Evolutionary conservation across 2,888 invertebrate genomes (phyloP).

Genomic region (Ennomos quercinarius): DNA sequence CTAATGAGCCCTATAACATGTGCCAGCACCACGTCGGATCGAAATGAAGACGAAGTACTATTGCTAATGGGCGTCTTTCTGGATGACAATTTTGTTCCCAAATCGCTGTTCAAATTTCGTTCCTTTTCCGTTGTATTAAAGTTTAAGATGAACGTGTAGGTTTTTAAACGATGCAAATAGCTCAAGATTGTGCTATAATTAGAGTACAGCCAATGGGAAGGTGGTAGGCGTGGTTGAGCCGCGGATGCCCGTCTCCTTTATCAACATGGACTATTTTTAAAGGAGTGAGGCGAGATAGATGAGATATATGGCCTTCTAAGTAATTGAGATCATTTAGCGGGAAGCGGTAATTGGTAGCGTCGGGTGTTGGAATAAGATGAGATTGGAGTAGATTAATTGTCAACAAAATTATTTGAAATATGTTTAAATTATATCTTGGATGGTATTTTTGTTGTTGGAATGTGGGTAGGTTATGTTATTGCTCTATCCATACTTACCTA

Average conservation of each 20-base stretch:
- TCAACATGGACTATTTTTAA: conserved; percentile 76
- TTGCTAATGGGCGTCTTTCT: conserved; percentile 82
- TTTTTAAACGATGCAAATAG: conserved; percentile 80
- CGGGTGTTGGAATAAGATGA: conserved; percentile 4
- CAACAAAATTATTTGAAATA: conserved; percentile 6
- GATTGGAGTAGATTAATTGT: conserved; percentile 36
- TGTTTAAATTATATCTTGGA: too few relatives aligned
- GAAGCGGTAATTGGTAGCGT: conserved; percentile 27
- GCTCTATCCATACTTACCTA: too few relatives aligned
- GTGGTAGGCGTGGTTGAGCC: conserved; percentile 65
- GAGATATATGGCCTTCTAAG: conserved; percentile 75
- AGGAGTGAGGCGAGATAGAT: conserved; percentile 65
- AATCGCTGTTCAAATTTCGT: conserved; percentile 23
- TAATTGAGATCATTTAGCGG: conserved; percentile 84
- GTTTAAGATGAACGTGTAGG: conserved; percentile 43
- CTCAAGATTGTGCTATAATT: conserved; percentile 78
- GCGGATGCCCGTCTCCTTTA: conserved; percentile 63
- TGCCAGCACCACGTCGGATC: conserved; percentile 55
- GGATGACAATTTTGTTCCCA: conserved; percentile 74
- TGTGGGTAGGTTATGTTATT: too few relatives aligned
- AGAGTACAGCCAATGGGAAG: conserved; percentile 75
- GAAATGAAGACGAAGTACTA: conserved; percentile 79
- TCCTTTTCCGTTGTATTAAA: conserved; percentile 30
- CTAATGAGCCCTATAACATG: conserved; percentile 53
- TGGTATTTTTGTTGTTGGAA: too few relatives aligned